Percentiles rank a stretch among this genome's conserved stretches.
These are phyloP conservation scores for Indicator indicator DNA, from an alignment of 2,113 vertebrate species.

Conservation along the genomic window DNA sequence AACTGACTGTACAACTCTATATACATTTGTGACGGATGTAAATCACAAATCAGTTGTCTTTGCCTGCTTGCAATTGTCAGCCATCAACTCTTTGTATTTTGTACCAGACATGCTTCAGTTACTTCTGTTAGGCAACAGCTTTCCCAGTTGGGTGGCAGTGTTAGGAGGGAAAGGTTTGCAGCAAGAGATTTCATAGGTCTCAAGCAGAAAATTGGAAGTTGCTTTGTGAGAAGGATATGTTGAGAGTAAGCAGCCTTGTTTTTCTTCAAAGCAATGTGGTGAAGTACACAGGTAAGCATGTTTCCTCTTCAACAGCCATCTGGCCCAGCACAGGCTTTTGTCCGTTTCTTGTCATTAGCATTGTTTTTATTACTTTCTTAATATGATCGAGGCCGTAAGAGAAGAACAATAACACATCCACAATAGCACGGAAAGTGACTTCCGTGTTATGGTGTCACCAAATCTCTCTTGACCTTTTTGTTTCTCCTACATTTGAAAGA, in stretches of 20 bases:
- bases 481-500: constrained; percentile 48
- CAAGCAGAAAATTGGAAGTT: background rate
- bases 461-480: constrained; percentile 17
- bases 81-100: background rate
- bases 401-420: background rate
- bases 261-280: background rate
- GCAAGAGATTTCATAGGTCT: background rate
- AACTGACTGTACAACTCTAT: background rate
- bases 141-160: background rate
- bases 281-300: background rate
- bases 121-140: background rate
- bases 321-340: background rate
- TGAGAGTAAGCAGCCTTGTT: background rate
- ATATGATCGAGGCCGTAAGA: background rate
- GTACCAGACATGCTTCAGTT: background rate
- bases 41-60: background rate
- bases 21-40: background rate
- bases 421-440: constrained; percentile 1
- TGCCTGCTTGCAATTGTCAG: background rate
- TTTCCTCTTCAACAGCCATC: background rate
- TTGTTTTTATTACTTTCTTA: background rate
- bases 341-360: background rate
- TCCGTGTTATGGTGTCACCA: background rate
- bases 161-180: background rate
- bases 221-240: background rate